Base-by-base conservation (phyloP, 2,113 vertebrate genomes). In the Ellobius talpinus region DNA sequence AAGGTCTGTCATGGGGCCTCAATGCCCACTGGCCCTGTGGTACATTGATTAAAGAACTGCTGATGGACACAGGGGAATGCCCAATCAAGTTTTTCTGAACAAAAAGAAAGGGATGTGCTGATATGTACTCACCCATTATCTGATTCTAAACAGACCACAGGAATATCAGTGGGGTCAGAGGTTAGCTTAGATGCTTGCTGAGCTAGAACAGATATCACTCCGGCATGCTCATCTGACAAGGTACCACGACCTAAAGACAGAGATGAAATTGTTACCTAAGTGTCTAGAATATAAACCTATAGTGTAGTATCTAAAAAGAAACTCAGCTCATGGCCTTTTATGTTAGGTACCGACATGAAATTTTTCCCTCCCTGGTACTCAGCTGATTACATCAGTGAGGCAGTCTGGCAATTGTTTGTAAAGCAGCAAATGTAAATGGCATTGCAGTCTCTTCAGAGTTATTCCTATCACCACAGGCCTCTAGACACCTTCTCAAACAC, bases 91-190 rank as follows among this genome's bases (percentile, higher is more conserved):
- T 89, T 94, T 92, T 63, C 63, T 81, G 17, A 88, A 66, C 24
- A 42, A 93, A 77, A 78, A 81, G 21, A 52, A 89, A 94, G 94
- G 68, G 93, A 73, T 58, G 33, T 77, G 29, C 0, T 4, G 0
- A 79, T 1, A 89, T 65, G 4, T 1, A 47, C 99, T 99, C 97
- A 99, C 99, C 99, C 99, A 0, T 98, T 99, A 92, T 99, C 99
- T 0, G 99, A 99, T 97, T 99, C 99, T 97, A 99, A 98, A 95
- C 99, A 99, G 89, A 99, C 99, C 39, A 99, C 99, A 0, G 99
- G 99, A 0, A 98, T 98, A 90, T 99, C 99, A 1, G 99, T 99
- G 0, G 99, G 99, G 98, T 99, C 99, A 10, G 98, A 98, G 70
- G 98, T 99, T 63, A 99, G 98, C 96, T 99, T 99, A 87, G 99